Evolutionary conservation across 1,140 invertebrate genomes (phyloP).

Genomic region (Lucilia sericata): DNA sequence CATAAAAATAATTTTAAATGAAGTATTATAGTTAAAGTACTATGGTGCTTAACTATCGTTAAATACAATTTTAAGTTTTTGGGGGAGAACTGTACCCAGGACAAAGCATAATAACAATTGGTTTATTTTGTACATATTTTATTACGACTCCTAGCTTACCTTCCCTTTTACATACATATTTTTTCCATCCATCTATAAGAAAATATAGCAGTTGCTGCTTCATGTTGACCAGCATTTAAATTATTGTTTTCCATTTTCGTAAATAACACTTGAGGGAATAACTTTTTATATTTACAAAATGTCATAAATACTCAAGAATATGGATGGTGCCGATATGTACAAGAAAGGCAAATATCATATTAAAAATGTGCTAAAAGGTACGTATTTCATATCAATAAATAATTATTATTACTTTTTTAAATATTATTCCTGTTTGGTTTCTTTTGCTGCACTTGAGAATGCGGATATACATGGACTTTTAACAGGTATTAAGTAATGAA

Average conservation of each 20-base stretch:
- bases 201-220: not conserved
- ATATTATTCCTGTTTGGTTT: not conserved
- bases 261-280: not conserved
- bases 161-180: not conserved
- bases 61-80: not conserved
- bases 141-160: too few relatives aligned
- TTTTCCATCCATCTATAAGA: not conserved
- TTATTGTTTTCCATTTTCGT: not conserved
- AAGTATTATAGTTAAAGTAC: slow-evolving; percentile 12
- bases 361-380: not conserved
- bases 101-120: too few relatives aligned
- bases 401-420: not conserved
- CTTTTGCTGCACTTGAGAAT: not conserved
- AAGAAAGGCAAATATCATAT: not conserved
- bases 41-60: not conserved
- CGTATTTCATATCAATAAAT: not conserved
- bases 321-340: not conserved
- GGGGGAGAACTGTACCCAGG: too few relatives aligned
- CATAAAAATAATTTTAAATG: slow-evolving; percentile 13
- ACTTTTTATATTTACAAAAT: not conserved
- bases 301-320: not conserved
- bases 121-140: too few relatives aligned
- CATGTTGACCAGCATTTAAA: not conserved
- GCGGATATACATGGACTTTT: not conserved
- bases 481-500: not conserved